A percentile compares a stretch with the other conserved stretches of the same genome.
phyloP scores from a whole-genome alignment of 2,888 invertebrate species.

The Malthinus flaveolus region DNA sequence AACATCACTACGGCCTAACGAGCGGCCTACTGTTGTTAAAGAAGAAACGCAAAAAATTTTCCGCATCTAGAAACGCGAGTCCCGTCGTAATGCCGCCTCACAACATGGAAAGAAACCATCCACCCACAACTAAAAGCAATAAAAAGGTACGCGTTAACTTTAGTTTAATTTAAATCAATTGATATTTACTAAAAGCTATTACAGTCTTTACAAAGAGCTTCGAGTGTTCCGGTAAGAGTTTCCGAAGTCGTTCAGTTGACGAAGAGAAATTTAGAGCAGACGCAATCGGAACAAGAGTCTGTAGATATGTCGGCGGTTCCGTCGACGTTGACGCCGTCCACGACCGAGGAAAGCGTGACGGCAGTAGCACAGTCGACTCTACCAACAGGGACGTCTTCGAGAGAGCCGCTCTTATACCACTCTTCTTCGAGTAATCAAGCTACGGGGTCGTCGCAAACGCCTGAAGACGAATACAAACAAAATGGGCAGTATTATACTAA shows the following conservation, averaged over 20 bases:
- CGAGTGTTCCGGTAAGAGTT: slow-evolving; percentile 67
- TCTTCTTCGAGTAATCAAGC: slow-evolving; percentile 55
- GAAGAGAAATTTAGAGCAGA: slow-evolving; percentile 61
- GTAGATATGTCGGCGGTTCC: slow-evolving; percentile 52
- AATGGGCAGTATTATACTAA: slow-evolving; percentile 64
- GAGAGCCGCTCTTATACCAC: slow-evolving; percentile 67
- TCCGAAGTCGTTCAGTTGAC: slow-evolving; percentile 54
- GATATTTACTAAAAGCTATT: slow-evolving; percentile 39
- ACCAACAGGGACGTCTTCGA: slow-evolving; percentile 51
- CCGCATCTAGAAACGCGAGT: slow-evolving; percentile 72
- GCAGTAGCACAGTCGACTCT: slow-evolving; percentile 44
- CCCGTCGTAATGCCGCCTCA: slow-evolving; percentile 57
- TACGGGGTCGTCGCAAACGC: slow-evolving; percentile 52
- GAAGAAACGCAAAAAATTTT: slow-evolving; percentile 82
- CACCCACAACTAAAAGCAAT: slow-evolving; percentile 43
- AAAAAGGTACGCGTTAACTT: slow-evolving; percentile 39
- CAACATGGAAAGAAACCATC: slow-evolving; percentile 53
- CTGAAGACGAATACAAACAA: slow-evolving; percentile 53
- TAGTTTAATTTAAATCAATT: background rate
- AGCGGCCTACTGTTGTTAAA: slow-evolving; percentile 74
- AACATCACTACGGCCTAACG: slow-evolving; percentile 53
- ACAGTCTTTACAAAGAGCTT: slow-evolving; percentile 68
- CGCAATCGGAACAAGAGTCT: slow-evolving; percentile 66
- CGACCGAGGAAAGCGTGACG: slow-evolving; percentile 60
- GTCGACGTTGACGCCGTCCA: slow-evolving; percentile 58